Percentiles rank a stretch among this genome's conserved stretches.
These are phyloP conservation scores for Sinocyclocheilus grahami DNA, from an alignment of 2,113 vertebrate genomes.

Conservation along the genomic window DNA sequence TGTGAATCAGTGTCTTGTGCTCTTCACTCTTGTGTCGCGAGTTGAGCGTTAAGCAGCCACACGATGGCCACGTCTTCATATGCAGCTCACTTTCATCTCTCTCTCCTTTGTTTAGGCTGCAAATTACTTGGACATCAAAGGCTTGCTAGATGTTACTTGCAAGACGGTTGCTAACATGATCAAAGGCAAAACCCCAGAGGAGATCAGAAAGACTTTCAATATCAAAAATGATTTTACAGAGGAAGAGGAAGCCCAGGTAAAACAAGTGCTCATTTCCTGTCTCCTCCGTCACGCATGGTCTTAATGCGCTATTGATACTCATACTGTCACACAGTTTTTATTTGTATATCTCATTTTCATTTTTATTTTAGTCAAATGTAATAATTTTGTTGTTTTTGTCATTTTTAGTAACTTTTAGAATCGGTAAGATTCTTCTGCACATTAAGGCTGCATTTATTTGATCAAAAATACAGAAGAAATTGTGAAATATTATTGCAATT, in stretches of 20 bases:
- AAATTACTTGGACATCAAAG: slow-evolving; percentile 99
- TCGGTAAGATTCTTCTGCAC: neutral
- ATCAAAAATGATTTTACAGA: slow-evolving; percentile 99
- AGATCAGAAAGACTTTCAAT: slow-evolving; percentile 99
- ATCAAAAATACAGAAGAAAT: neutral
- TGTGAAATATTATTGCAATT: neutral
- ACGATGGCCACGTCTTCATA: neutral
- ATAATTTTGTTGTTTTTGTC: too few relatives aligned
- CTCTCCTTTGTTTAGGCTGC: slow-evolving; percentile 82
- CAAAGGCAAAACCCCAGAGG: slow-evolving; percentile 99
- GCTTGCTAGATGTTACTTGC: slow-evolving; percentile 97
- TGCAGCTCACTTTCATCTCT: slow-evolving; percentile 27
- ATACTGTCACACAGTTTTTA: too few relatives aligned
- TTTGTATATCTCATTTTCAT: too few relatives aligned
- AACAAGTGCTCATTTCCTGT: neutral
- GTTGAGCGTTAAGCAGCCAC: neutral
- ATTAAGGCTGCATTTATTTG: neutral
- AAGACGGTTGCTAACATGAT: slow-evolving; percentile 99
- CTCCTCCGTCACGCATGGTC: neutral
- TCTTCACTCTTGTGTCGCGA: neutral
- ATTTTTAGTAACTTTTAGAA: neutral
- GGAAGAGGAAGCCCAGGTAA: slow-evolving; percentile 98
- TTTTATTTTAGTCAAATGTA: too few relatives aligned
- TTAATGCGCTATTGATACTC: too few relatives aligned
- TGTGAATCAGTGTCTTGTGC: neutral